Evolutionary conservation across 2,888 invertebrate species (phyloP).

Genomic region (Calliscelio sp.): DNA sequence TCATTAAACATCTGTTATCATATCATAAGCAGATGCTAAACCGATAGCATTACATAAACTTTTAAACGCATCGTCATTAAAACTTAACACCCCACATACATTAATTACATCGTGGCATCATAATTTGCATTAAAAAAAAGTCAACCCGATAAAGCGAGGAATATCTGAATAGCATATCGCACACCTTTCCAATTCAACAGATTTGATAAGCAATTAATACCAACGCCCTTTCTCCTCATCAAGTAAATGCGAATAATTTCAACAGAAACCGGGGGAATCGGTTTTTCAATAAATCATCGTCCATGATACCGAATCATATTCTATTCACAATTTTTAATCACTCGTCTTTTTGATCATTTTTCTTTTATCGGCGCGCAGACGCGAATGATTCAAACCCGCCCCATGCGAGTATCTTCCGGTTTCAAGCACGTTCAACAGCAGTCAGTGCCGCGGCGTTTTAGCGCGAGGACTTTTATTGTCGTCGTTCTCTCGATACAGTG

Average conservation of each 20-base stretch:
- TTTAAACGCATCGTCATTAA: too few relatives aligned
- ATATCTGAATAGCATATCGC: too few relatives aligned
- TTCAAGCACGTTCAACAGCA: slow-evolving; percentile 47
- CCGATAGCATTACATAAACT: too few relatives aligned
- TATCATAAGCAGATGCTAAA: too few relatives aligned
- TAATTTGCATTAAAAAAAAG: too few relatives aligned
- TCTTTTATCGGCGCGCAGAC: slow-evolving; percentile 41
- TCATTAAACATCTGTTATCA: too few relatives aligned
- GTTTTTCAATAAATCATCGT: slow-evolving; percentile 34
- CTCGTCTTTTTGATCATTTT: slow-evolving; percentile 39
- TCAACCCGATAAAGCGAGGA: too few relatives aligned
- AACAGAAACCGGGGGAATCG: background rate
- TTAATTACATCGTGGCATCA: too few relatives aligned
- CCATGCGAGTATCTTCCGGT: slow-evolving; percentile 48
- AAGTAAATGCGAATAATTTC: slow-evolving; percentile 4
- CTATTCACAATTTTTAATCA: slow-evolving; percentile 35
- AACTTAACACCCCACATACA: too few relatives aligned
- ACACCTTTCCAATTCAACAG: too few relatives aligned
- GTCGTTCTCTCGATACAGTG: slow-evolving; percentile 6
- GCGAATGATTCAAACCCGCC: slow-evolving; percentile 46
- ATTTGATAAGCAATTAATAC: too few relatives aligned
- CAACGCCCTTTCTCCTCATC: background rate
- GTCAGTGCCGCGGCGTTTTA: slow-evolving; percentile 60
- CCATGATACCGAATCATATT: slow-evolving; percentile 22
- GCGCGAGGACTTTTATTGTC: slow-evolving; percentile 50